Base-by-base conservation (phyloP, 1,140 invertebrate genomes). In the Dermatophagoides farinae region DNA sequence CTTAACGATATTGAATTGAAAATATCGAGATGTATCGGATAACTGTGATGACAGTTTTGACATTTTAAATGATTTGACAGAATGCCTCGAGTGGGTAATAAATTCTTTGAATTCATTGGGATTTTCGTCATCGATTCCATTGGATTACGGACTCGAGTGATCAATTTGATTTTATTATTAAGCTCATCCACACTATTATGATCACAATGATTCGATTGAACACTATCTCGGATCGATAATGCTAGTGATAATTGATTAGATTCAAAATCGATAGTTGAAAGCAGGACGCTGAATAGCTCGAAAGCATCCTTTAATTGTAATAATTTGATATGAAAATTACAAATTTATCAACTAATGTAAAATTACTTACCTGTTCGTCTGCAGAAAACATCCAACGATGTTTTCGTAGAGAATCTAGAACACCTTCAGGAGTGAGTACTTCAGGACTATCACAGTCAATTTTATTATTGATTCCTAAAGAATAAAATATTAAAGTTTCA, bases 191-290 rank as follows among this genome's bases (percentile, higher is more conserved):
- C 8, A 31, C 2, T 31, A 31, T 51, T 51, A 20, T 14, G n/a
- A 51, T 22, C 25, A 18, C 49, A 23, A 20, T 51, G 18, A 51
- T 31, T 59, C 20, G 69, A 67, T 46, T 65, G 61, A 6, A 64
- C 52, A 11, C 67, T 57, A 63, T 74, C 73, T 65, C 72, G 69
- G 11, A 73, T 63, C 11, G 72, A 71, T 22, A 55, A 71, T 44
- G 65, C 67, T 47, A 66, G 65, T 18, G 68, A 68, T 23, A 65
- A 68, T 49, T 66, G 63, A 57, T 79, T 74, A 16, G 80, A 78
- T 73, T 93, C 88, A 71, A 88, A 83, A 71, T 89, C 86, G 20
- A 93, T 73, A 37, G 87, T 88, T 31, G 84, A 80, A 12, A 89
- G 76, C 64, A 95, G 70, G 14, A 88, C 81, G 74, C 90, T 86